phyloP scores from a whole-genome alignment of 2,113 vertebrate genomes.

The Aphyosemion australe region DNA sequence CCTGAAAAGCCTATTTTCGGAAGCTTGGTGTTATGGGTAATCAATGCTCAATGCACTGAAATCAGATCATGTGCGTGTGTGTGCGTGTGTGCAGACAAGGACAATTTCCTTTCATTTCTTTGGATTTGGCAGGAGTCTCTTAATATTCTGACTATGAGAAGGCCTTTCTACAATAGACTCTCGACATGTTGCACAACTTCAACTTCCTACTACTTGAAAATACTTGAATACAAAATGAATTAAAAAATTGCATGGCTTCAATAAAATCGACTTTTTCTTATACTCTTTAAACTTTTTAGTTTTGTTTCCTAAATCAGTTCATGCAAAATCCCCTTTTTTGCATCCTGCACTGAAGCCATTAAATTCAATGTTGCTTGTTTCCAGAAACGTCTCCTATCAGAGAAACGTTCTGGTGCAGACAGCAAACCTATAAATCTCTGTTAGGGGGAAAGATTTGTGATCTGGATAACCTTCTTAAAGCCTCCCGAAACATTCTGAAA shows the following conservation, averaged over 20 bases:
- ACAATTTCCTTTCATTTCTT: too few species aligned
- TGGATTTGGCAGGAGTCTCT: too few species aligned
- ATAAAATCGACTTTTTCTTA: not conserved
- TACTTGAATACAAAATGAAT: too few species aligned
- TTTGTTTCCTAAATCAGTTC: not conserved
- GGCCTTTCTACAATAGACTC: too few species aligned
- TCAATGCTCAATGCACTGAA: slow-evolving; percentile 18
- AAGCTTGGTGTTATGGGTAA: slow-evolving; percentile 4
- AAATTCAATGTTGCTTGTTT: not conserved
- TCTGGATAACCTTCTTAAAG: not conserved
- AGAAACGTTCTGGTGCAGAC: not conserved
- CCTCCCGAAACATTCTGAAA: not conserved
- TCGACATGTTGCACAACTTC: too few species aligned
- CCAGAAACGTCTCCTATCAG: not conserved
- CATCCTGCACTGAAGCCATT: not conserved
- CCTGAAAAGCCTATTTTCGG: slow-evolving; percentile 30
- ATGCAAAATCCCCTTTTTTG: too few species aligned
- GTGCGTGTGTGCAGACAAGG: not conserved
- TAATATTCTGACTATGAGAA: too few species aligned
- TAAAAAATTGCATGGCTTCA: not conserved
- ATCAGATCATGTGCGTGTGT: not conserved
- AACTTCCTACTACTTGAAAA: too few species aligned
- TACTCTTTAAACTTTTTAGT: not conserved
- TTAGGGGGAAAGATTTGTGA: not conserved
- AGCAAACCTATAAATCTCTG: not conserved